Evolutionary conservation across 2,888 invertebrate genomes (phyloP).

Genomic region (Aleiodes leptofemur): DNA sequence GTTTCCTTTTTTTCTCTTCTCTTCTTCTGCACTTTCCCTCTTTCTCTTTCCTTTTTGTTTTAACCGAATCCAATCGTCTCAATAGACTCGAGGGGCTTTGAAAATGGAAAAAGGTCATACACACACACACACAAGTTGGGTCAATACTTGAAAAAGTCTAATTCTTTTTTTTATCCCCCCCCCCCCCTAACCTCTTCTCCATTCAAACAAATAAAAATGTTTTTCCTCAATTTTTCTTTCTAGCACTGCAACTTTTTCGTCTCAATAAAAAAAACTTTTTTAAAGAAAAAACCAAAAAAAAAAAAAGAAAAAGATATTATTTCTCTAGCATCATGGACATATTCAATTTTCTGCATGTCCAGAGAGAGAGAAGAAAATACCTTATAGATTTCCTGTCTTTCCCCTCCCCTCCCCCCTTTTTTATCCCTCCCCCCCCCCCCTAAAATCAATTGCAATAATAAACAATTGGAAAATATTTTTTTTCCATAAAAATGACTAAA

Average conservation of each 20-base stretch:
- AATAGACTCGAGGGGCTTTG: conserved; percentile 5
- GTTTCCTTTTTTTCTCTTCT: background rate
- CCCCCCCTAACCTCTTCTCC: no score
- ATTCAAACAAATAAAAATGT: conserved; percentile 7
- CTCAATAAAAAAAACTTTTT: conserved; percentile 47
- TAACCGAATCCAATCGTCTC: conserved; percentile 17
- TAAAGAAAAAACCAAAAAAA: background rate
- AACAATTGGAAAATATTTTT: background rate
- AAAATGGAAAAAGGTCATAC: conserved; percentile 23
- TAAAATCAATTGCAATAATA: no score
- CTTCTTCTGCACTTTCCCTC: background rate
- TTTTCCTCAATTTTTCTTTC: conserved; percentile 1
- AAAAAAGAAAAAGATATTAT: conserved; percentile 62
- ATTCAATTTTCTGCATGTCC: conserved; percentile 69
- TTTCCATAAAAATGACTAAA: background rate
- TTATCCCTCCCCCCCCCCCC: no score
- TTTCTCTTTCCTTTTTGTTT: background rate
- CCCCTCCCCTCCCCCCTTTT: no score
- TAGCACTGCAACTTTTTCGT: conserved; percentile 9
- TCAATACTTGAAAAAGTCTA: conserved; percentile 26
- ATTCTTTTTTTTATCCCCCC: background rate
- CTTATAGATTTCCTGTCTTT: conserved; percentile 22
- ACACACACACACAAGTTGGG: conserved; percentile 1
- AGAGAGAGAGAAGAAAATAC: conserved; percentile 21
- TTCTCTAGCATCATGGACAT: conserved; percentile 65